Evolutionary conservation across 2,888 invertebrate genomes (phyloP).

Genomic region (Leptogaster cylindrica): DNA sequence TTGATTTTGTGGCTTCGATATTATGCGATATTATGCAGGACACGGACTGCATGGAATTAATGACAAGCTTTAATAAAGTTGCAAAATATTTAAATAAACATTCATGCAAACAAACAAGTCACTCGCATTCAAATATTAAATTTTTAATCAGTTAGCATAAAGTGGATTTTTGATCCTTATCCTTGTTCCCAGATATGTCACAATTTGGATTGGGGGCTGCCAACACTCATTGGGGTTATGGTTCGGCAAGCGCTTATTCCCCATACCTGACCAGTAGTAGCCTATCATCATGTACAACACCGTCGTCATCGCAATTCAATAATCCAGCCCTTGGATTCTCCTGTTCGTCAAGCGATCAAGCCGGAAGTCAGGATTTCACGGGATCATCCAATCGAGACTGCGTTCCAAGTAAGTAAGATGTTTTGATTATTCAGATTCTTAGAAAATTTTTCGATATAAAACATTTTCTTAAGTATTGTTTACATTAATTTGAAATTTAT

Average conservation of each 20-base stretch:
- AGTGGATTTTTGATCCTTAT: no score
- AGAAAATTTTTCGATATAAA: not conserved
- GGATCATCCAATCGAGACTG: constrained; percentile 67
- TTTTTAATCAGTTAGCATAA: no score
- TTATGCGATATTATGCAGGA: constrained; percentile 32
- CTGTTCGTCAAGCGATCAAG: constrained; percentile 72
- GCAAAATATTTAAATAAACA: constrained; percentile 28
- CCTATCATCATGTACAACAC: constrained; percentile 77
- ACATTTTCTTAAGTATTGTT: not conserved
- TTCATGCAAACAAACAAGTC: no score
- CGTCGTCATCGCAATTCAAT: constrained; percentile 73
- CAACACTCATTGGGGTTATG: constrained; percentile 89
- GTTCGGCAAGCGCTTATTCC: constrained; percentile 84
- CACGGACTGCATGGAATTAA: constrained; percentile 28
- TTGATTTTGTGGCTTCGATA: constrained; percentile 61
- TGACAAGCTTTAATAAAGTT: constrained; percentile 36
- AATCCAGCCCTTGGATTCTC: constrained; percentile 76
- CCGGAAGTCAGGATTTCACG: constrained; percentile 66
- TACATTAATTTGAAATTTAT: not conserved
- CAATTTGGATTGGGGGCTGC: constrained; percentile 84
- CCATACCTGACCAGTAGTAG: constrained; percentile 77
- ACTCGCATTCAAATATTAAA: no score
- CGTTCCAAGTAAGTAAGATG: constrained; percentile 59
- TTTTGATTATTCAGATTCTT: not conserved
- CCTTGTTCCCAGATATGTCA: constrained; percentile 72